Percentiles rank a stretch among this genome's conserved stretches.
Conservation (phyloP, 1,140 invertebrate species). For the Bombyx mandarina region DNA sequence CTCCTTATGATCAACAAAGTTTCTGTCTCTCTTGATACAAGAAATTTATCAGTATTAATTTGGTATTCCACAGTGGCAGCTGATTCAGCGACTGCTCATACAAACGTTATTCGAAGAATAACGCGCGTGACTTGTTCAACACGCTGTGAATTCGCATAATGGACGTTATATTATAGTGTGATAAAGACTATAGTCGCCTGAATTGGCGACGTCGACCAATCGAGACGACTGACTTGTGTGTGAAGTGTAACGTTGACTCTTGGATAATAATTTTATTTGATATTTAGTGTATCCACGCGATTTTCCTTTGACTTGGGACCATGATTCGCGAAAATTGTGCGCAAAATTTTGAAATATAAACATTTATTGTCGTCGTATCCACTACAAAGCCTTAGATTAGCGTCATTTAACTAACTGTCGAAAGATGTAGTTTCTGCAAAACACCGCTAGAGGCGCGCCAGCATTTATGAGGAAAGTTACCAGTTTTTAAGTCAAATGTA, state of each 20-base stretch:
- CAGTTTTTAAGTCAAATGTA: no score
- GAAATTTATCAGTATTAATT: not conserved
- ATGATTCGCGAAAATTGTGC: no score
- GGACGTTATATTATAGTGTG: constrained; percentile 2
- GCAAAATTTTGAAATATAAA: no score
- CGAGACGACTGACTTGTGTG: constrained; percentile 3
- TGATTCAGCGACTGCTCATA: constrained; percentile 68
- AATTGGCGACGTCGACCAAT: not conserved
- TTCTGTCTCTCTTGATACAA: not conserved
- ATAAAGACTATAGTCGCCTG: constrained; percentile 17
- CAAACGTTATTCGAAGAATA: constrained; percentile 65
- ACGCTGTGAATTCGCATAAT: constrained; percentile 41
- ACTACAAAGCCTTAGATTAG: no score
- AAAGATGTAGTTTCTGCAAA: no score
- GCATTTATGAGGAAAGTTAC: no score
- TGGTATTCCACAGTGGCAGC: constrained; percentile 49
- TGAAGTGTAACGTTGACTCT: not conserved
- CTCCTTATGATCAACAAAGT: not conserved
- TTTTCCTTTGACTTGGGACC: no score
- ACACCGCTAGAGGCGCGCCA: no score
- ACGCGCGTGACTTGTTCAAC: constrained; percentile 61
- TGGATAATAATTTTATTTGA: no score
- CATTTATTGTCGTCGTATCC: no score
- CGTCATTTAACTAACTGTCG: no score
- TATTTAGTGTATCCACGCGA: no score